phyloP scores from a whole-genome alignment of 2,797 vertebrate species.

The Helostoma temminkii region DNA sequence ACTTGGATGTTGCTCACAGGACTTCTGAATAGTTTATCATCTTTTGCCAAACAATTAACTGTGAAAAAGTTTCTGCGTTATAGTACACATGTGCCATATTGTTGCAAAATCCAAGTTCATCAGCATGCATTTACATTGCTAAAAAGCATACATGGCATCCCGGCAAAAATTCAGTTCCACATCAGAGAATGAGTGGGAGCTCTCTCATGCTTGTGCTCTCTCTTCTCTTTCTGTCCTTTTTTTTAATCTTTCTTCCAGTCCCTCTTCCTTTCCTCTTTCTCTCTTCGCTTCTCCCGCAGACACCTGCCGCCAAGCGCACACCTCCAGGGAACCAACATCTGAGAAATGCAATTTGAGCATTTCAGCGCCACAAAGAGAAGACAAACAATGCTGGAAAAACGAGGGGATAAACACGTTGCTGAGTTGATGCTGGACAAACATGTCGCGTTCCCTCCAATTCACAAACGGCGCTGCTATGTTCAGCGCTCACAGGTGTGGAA shows the following conservation, averaged over 20 bases:
- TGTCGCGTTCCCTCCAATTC: constrained; percentile 71
- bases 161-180: constrained; percentile 71
- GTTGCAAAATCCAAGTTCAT: constrained; percentile 91
- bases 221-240: constrained; percentile 22
- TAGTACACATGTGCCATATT: constrained; percentile 89
- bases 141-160: constrained; percentile 90
- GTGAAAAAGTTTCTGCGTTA: constrained; percentile 88
- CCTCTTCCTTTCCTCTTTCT: constrained; percentile 50
- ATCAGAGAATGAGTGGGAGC: constrained; percentile 77
- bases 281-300: constrained; percentile 68
- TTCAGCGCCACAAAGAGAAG: constrained; percentile 82
- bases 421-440: constrained; percentile 84
- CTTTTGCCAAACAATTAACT: constrained; percentile 89
- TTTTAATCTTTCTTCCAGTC: constrained; percentile 60
- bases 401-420: constrained; percentile 69
- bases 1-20: constrained; percentile 70
- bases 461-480: constrained; percentile 67
- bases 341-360: constrained; percentile 86
- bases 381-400: constrained; percentile 84
- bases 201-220: constrained; percentile 24
- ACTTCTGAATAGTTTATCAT: constrained; percentile 76
- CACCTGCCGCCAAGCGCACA: constrained; percentile 83
- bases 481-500: constrained; percentile 79
- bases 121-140: constrained; percentile 98
- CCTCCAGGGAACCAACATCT: constrained; percentile 84